Evolutionary conservation across 2,797 vertebrate genomes (phyloP).

Genomic region (Microtus agrestis): DNA sequence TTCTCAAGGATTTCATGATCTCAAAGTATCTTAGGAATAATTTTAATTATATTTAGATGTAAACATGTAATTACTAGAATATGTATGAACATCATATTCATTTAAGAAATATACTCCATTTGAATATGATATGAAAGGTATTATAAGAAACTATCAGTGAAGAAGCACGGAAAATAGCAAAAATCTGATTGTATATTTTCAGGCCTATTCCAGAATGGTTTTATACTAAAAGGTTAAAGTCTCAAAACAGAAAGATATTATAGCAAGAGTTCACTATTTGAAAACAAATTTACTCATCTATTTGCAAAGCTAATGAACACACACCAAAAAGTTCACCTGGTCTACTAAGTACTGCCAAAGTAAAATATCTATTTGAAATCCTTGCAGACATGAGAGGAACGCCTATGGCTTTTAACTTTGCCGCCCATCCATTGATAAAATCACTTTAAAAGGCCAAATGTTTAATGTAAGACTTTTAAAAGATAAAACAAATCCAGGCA

Average conservation of each 20-base stretch:
- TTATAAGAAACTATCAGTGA: constrained; percentile 28
- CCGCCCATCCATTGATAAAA: constrained; percentile 20
- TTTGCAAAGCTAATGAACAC: constrained; percentile 37
- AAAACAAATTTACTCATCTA: constrained; percentile 52
- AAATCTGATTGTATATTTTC: not conserved
- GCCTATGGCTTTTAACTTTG: constrained; percentile 44
- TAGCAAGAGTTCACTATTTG: constrained; percentile 16
- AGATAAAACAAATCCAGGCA: not conserved
- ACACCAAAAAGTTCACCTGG: not conserved
- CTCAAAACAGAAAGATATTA: constrained; percentile 38
- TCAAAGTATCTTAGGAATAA: constrained; percentile 1
- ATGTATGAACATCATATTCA: not conserved
- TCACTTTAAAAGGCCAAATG: constrained; percentile 55
- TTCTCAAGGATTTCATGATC: constrained; percentile 51
- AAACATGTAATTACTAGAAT: constrained; percentile 56
- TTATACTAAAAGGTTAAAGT: not conserved
- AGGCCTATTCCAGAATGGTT: not conserved
- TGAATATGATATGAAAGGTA: not conserved
- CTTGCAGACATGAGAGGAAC: not conserved
- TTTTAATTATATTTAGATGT: not conserved
- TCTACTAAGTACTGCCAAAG: not conserved
- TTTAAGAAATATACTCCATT: constrained; percentile 58
- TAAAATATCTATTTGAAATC: constrained; percentile 39
- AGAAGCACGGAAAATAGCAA: constrained; percentile 39
- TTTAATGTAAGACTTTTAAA: constrained; percentile 49